Percentiles rank a stretch among this genome's conserved stretches.
Evolutionary conservation across 2,113 vertebrate species (phyloP).

Genomic region (Scomber colias): DNA sequence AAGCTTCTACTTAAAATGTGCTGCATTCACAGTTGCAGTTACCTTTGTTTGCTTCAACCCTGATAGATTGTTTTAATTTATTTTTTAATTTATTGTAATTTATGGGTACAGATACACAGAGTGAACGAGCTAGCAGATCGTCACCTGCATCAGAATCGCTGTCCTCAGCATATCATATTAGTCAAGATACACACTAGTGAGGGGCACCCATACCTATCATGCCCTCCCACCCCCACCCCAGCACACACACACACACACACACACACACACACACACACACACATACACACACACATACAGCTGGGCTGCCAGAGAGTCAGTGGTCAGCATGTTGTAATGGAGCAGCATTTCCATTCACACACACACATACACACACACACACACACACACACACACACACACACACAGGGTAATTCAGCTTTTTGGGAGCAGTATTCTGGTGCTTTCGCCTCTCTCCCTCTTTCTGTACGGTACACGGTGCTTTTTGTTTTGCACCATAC

Average conservation of each 20-base stretch:
- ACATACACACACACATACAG: no score
- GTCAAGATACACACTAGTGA: slow-evolving; percentile 14
- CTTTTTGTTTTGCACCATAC: slow-evolving; percentile 65
- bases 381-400: background rate
- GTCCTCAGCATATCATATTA: slow-evolving; percentile 56
- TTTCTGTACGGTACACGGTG: slow-evolving; percentile 45
- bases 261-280: no score
- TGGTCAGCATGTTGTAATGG: slow-evolving; percentile 77
- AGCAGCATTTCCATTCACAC: slow-evolving; percentile 71
- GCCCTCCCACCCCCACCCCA: background rate
- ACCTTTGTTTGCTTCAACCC: slow-evolving; percentile 22
- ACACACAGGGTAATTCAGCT: slow-evolving; percentile 50
- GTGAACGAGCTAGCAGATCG: slow-evolving; percentile 14
- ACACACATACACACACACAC: slow-evolving; percentile 28
- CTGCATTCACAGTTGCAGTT: slow-evolving; percentile 17
- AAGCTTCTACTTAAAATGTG: slow-evolving; percentile 12
- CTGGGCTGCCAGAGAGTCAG: slow-evolving; percentile 20
- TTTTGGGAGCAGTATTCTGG: slow-evolving; percentile 74
- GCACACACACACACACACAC: background rate
- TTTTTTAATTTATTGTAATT: slow-evolving; percentile 40
- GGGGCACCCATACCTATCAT: no score
- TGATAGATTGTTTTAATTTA: slow-evolving; percentile 29
- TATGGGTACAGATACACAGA: slow-evolving; percentile 51
- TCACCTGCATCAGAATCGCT: slow-evolving; percentile 20
- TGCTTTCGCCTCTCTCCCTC: slow-evolving; percentile 61